These are phyloP conservation scores for Scaptomyza pallida DNA, from an alignment of 1,140 invertebrate genomes.

Conservation along the genomic window DNA sequence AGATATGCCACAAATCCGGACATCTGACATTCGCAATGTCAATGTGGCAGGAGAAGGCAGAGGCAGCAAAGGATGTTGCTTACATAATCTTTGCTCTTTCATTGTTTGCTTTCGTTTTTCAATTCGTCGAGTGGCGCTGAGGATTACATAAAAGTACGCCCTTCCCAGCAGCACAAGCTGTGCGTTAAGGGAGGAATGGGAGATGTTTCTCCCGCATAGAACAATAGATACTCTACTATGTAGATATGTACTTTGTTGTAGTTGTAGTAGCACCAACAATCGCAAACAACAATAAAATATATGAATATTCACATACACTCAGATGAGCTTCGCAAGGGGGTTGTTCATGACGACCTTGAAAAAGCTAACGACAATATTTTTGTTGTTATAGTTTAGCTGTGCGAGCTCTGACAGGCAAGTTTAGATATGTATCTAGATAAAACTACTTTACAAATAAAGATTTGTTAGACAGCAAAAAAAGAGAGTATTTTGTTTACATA, in stretches of 20 bases:
- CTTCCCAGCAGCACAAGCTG: conserved; percentile 33
- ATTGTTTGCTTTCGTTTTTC: conserved; percentile 62
- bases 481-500: neutral
- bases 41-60: conserved; percentile 11
- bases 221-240: conserved; percentile 21
- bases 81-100: conserved; percentile 33
- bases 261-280: conserved; percentile 16
- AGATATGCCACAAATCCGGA: too few species aligned
- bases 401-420: neutral
- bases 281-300: conserved; percentile 25
- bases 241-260: too few species aligned
- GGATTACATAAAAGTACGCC: conserved; percentile 75
- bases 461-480: neutral
- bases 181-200: conserved; percentile 21
- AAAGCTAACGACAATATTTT: conserved; percentile 31
- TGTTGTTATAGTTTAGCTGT: conserved; percentile 6
- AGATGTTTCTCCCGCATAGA: conserved; percentile 1
- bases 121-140: conserved; percentile 63
- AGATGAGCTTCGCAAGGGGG: conserved; percentile 16
- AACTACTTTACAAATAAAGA: conserved; percentile 31
- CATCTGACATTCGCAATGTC: conserved; percentile 49
- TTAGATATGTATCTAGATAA: conserved; percentile 28
- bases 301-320: conserved; percentile 19
- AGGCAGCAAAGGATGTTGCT: conserved; percentile 9
- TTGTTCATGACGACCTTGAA: conserved; percentile 44